Conservation (phyloP, 2,797 vertebrate genomes). For the Esox masquinongy region DNA sequence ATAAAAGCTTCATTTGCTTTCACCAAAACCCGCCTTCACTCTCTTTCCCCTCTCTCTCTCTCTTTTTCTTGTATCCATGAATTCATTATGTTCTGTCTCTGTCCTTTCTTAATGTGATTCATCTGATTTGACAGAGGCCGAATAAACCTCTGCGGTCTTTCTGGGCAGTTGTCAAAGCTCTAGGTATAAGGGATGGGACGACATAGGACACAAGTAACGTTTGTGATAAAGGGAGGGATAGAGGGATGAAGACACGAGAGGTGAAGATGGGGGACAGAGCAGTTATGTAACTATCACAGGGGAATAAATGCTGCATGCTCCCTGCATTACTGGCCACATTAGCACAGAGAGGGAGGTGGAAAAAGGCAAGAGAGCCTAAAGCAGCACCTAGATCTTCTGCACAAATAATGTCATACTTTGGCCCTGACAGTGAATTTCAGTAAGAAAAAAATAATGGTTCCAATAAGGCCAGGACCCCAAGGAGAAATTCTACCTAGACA, state of each 20-base stretch:
- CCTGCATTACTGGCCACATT: constrained; percentile 4
- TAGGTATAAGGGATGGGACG: not conserved
- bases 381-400: too few relatives aligned
- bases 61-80: constrained; percentile 34
- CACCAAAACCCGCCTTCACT: constrained; percentile 22
- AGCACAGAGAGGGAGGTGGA: not conserved
- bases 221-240: constrained; percentile 1
- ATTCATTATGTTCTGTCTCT: constrained; percentile 30
- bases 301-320: constrained; percentile 28
- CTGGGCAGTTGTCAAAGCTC: not conserved
- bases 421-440: too few relatives aligned
- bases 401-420: too few relatives aligned
- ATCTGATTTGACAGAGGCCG: constrained; percentile 44
- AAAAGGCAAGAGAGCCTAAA: too few relatives aligned
- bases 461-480: too few relatives aligned
- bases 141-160: constrained; percentile 41
- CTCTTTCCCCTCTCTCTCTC: constrained; percentile 5
- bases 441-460: too few relatives aligned
- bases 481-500: too few relatives aligned
- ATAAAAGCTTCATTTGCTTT: constrained; percentile 35
- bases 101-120: constrained; percentile 34
- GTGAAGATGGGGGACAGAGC: constrained; percentile 13
- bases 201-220: too few relatives aligned
- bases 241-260: constrained; percentile 38
- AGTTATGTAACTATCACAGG: constrained; percentile 25